Conservation (phyloP, 2,113 vertebrate genomes). For the Percopsis transmontana region DNA sequence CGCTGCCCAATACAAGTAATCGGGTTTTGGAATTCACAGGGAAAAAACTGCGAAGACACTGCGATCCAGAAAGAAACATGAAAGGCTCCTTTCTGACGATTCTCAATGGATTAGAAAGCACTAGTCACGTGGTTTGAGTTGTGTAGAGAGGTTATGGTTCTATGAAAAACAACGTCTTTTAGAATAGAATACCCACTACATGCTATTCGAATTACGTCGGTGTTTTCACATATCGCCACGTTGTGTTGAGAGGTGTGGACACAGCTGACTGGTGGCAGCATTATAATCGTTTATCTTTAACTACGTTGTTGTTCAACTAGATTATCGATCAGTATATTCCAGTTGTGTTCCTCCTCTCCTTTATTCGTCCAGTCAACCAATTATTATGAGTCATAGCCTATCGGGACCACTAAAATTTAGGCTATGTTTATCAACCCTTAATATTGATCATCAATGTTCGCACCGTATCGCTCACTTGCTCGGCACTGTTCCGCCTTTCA, state of each 20-base stretch:
- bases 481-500: too few relatives aligned
- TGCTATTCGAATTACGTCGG: slow-evolving; percentile 25
- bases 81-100: slow-evolving; percentile 60
- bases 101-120: slow-evolving; percentile 71
- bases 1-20: slow-evolving; percentile 29
- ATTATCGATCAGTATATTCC: too few relatives aligned
- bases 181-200: slow-evolving; percentile 20
- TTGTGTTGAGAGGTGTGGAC: slow-evolving; percentile 23
- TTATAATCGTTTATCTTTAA: slow-evolving; percentile 14
- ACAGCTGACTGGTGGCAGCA: slow-evolving; percentile 51
- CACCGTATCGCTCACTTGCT: too few relatives aligned
- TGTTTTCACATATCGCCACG: slow-evolving; percentile 41
- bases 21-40: slow-evolving; percentile 16
- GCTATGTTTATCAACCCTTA: too few relatives aligned
- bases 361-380: too few relatives aligned
- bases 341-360: too few relatives aligned
- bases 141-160: slow-evolving; percentile 56
- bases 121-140: slow-evolving; percentile 72
- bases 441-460: too few relatives aligned
- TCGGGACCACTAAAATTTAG: too few relatives aligned
- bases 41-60: slow-evolving; percentile 36
- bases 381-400: too few relatives aligned
- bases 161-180: slow-evolving; percentile 49
- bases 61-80: slow-evolving; percentile 45
- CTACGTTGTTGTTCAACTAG: too few relatives aligned